Conservation (phyloP, 1,140 invertebrate genomes). For the Bilobella aurantiaca region DNA sequence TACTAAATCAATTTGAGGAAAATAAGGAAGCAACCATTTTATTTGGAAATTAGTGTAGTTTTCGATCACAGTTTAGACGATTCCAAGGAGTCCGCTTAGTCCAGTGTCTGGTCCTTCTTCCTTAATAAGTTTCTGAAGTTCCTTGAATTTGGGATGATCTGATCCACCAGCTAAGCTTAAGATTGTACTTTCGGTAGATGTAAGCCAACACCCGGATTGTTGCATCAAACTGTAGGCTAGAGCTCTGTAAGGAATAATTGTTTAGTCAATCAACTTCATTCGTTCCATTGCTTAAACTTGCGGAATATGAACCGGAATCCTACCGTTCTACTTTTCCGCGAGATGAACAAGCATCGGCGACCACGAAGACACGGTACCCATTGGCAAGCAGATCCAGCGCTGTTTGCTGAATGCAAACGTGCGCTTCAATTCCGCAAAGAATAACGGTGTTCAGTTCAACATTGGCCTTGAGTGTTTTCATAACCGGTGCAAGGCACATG, state of each 20-base stretch:
- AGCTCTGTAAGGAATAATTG: conserved; percentile 36
- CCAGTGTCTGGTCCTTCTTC: conserved; percentile 49
- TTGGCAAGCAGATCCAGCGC: conserved; percentile 47
- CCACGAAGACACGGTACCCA: conserved; percentile 51
- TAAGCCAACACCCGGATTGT: conserved; percentile 50
- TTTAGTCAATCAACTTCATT: too few relatives aligned
- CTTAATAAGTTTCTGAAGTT: conserved; percentile 50
- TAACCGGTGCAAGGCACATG: conserved; percentile 27
- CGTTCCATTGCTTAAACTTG: too few relatives aligned
- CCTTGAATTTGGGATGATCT: conserved; percentile 52
- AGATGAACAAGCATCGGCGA: conserved; percentile 54
- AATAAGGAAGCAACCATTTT: neutral
- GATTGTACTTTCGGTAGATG: conserved; percentile 53
- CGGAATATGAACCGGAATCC: too few relatives aligned
- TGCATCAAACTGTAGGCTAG: conserved; percentile 49
- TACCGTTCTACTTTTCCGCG: conserved; percentile 51
- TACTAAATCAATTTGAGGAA: too few relatives aligned
- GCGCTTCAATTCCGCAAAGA: conserved; percentile 57
- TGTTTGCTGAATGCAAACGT: conserved; percentile 55
- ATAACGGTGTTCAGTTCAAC: conserved; percentile 45
- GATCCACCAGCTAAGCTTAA: conserved; percentile 48
- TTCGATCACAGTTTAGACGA: neutral
- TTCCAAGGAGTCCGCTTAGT: conserved; percentile 35
- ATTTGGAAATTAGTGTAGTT: neutral
- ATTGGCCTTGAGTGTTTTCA: conserved; percentile 19